Conservation (phyloP, 2,888 invertebrate genomes). For the Caradrina kadenii region DNA sequence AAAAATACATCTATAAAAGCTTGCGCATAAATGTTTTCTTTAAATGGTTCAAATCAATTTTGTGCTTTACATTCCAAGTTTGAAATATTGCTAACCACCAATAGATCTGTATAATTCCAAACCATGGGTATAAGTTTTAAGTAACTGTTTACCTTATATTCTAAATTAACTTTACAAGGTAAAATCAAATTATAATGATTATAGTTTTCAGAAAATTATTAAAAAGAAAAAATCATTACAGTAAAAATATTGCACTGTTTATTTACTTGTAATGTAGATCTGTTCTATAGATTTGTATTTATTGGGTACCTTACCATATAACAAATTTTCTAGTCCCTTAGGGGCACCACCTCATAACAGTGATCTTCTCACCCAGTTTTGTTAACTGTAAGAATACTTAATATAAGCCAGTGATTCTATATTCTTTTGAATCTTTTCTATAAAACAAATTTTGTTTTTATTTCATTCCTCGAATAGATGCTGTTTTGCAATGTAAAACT, state of each 20-base stretch:
- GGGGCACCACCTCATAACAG: too few species aligned
- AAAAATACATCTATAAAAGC: conserved; percentile 85
- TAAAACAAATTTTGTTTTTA: not conserved
- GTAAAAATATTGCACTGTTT: not conserved
- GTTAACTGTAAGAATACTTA: not conserved
- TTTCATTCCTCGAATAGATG: conserved; percentile 10
- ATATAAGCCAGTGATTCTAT: conserved; percentile 2
- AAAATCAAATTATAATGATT: not conserved
- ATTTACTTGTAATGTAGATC: conserved; percentile 3
- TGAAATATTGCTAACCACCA: conserved; percentile 28
- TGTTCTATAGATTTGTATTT: conserved; percentile 10
- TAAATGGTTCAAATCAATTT: conserved; percentile 1
- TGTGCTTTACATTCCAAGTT: conserved; percentile 56
- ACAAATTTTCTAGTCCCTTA: not conserved
- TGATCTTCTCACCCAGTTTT: conserved; percentile 7
- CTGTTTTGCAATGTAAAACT: not conserved
- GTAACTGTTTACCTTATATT: not conserved
- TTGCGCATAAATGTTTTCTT: conserved; percentile 64
- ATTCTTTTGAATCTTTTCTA: not conserved
- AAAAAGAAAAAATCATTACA: not conserved
- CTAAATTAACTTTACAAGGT: not conserved
- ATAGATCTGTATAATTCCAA: conserved; percentile 23
- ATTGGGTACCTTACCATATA: conserved; percentile 21
- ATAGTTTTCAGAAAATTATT: too few species aligned
- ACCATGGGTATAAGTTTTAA: conserved; percentile 8